These are phyloP conservation scores for Sciaenops ocellatus DNA, from an alignment of 2,797 vertebrate species.

Conservation along the genomic window DNA sequence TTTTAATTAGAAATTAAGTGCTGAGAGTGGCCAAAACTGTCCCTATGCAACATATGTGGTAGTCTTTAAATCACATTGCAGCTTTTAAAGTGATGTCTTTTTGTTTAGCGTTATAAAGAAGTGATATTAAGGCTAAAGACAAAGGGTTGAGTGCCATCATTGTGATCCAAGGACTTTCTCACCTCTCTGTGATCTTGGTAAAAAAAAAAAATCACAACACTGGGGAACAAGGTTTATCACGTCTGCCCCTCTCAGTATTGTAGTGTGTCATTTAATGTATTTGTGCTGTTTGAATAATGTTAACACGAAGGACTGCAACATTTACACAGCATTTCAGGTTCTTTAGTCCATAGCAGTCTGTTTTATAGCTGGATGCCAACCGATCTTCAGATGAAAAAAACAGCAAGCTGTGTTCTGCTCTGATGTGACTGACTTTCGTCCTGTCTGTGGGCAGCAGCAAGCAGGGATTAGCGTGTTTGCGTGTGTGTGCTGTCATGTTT, in stretches of 20 bases:
- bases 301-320: constrained; percentile 86
- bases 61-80: constrained; percentile 42
- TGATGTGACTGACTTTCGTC: constrained; percentile 55
- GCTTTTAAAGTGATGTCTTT: neutral
- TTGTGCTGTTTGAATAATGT: constrained; percentile 82
- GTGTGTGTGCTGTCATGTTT: constrained; percentile 77
- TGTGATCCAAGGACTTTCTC: constrained; percentile 70
- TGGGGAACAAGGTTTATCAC: constrained; percentile 69
- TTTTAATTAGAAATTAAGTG: constrained; percentile 47
- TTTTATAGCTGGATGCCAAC: constrained; percentile 54
- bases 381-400: constrained; percentile 53
- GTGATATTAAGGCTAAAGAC: constrained; percentile 11
- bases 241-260: constrained; percentile 79
- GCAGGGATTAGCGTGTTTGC: constrained; percentile 72
- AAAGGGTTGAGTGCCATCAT: constrained; percentile 16
- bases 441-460: constrained; percentile 40
- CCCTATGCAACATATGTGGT: constrained; percentile 16
- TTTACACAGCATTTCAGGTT: constrained; percentile 83
- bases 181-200: constrained; percentile 78
- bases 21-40: constrained; percentile 59
- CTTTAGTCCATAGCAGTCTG: constrained; percentile 59
- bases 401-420: constrained; percentile 59
- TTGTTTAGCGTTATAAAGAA: constrained; percentile 25
- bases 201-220: constrained; percentile 62
- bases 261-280: constrained; percentile 83